Evolutionary conservation across 2,797 vertebrate species (phyloP), one percentile per base, ranked within the genome.

Genomic region (Trachurus trachurus): DNA sequence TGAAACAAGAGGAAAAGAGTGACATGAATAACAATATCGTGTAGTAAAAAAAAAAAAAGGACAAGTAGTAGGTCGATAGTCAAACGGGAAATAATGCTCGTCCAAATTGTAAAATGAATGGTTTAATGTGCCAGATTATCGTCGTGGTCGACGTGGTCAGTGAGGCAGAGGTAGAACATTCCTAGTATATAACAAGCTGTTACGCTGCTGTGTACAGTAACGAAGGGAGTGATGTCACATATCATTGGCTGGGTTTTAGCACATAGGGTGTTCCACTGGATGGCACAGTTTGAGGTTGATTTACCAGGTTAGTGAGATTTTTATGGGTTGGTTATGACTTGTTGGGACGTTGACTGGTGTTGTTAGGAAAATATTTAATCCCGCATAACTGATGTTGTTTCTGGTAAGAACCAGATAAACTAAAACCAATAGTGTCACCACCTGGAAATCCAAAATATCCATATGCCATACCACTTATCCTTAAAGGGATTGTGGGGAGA

Each of bases 1-100:
- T 63, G 61, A 57, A 68, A 65, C 69, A 21, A 59, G 64, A 63
- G 59, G 37, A 61, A 76, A 76, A 63, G 58, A 74, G 19, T 37
- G 68, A 74, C 65, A 62, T 47, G 77, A 87, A 76, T 74, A 69
- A 69, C 75, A 77, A 66, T 56, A 71, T 62, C 21, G 47, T 49
- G 68, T 5, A 8, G 73, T 26, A 26, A 26, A 26, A 26, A 26
- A 26, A 26, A 26, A 26, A 5, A 37, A 6, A 61, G 21, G 60
- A 77, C 11, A 31, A 71, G 76, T 21, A 65, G 44, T 21, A n/a
- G 66, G 42, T 81, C n/a, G 5, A 59, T 58, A 44, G 47, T 57
- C 21, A 9, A 26, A 39, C 9, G 31, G 73, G 67, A 66, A 70
- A 66, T 21, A 22, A 16, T 22, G 60, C 52, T 72, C 49, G 37